These are phyloP conservation scores for Drosophila seguyi DNA, from an alignment of 1,140 invertebrate species.

Conservation along the genomic window DNA sequence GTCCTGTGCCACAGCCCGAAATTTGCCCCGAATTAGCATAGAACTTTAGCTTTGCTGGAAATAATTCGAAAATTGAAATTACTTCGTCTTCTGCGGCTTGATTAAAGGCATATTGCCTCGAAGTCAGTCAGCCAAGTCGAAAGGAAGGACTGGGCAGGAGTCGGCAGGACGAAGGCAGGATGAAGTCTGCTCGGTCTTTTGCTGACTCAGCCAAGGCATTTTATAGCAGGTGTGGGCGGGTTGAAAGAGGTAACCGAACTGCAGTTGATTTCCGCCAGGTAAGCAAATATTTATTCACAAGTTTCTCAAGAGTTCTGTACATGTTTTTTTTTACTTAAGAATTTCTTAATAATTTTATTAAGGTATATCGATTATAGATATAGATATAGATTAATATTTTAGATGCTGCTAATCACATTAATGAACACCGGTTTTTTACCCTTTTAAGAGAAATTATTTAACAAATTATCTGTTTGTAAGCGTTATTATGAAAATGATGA, in stretches of 20 bases:
- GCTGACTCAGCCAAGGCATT: conserved; percentile 31
- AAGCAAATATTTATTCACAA: not conserved
- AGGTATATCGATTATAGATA: no score
- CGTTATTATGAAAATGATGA: no score
- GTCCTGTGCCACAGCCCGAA: conserved; percentile 5
- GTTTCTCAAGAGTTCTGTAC: not conserved
- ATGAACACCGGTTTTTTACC: not conserved
- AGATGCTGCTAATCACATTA: not conserved
- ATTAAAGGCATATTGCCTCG: conserved; percentile 96
- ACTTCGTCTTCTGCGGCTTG: conserved; percentile 69
- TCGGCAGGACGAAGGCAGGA: conserved; percentile 13
- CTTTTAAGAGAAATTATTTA: no score
- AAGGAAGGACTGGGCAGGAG: conserved; percentile 18
- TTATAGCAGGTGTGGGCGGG: conserved; percentile 1
- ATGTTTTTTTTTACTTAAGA: not conserved
- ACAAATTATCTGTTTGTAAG: no score
- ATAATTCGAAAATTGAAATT: conserved; percentile 81
- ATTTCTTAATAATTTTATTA: not conserved
- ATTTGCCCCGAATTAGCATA: conserved; percentile 35
- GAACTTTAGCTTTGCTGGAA: conserved; percentile 58
- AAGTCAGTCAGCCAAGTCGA: conserved; percentile 18
- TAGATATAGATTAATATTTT: no score
- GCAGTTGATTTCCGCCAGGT: conserved; percentile 1
- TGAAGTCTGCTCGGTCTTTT: conserved; percentile 13
- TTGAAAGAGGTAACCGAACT: not conserved